A percentile compares a stretch with the other conserved stretches of the same genome.
Evolutionary conservation across 2,888 invertebrate genomes (phyloP).

Genomic region (Tiphia femorata): DNA sequence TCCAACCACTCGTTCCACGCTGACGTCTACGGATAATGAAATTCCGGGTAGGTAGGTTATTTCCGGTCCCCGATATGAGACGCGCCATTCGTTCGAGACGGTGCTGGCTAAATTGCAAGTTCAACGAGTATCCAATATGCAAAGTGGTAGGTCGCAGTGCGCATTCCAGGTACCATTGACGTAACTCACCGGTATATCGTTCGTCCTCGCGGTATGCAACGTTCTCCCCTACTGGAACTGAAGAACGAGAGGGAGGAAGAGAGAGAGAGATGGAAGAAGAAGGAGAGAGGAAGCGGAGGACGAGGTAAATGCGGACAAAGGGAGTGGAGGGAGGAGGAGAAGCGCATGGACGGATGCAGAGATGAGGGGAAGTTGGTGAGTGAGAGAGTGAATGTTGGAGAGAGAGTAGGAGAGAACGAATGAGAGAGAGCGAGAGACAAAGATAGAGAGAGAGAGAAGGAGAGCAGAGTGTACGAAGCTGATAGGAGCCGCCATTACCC

Average conservation of each 20-base stretch:
- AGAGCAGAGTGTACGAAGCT: conserved; percentile 51
- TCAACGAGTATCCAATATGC: conserved; percentile 41
- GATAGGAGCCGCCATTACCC: conserved; percentile 41
- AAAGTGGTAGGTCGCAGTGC: conserved; percentile 36
- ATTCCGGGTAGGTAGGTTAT: conserved; percentile 21
- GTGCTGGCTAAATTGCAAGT: conserved; percentile 16
- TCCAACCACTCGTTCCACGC: background rate
- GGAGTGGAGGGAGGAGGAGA: conserved; percentile 5
- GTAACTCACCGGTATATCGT: conserved; percentile 43
- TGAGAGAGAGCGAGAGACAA: conserved; percentile 4
- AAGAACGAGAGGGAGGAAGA: background rate
- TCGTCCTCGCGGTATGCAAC: conserved; percentile 33
- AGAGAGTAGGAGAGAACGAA: background rate
- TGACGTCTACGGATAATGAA: conserved; percentile 19
- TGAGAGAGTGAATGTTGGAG: background rate
- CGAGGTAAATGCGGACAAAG: background rate
- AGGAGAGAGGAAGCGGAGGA: background rate
- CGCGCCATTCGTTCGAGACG: conserved; percentile 17
- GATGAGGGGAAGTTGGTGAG: background rate
- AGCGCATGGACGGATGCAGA: background rate
- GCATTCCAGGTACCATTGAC: conserved; percentile 41
- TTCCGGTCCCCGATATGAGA: conserved; percentile 17
- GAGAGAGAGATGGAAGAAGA: conserved; percentile 5
- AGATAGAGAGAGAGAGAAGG: background rate
- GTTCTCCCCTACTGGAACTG: conserved; percentile 3